phyloP scores from a whole-genome alignment of 2,797 vertebrate genomes.

The Microctenopoma steveboyesi region DNA sequence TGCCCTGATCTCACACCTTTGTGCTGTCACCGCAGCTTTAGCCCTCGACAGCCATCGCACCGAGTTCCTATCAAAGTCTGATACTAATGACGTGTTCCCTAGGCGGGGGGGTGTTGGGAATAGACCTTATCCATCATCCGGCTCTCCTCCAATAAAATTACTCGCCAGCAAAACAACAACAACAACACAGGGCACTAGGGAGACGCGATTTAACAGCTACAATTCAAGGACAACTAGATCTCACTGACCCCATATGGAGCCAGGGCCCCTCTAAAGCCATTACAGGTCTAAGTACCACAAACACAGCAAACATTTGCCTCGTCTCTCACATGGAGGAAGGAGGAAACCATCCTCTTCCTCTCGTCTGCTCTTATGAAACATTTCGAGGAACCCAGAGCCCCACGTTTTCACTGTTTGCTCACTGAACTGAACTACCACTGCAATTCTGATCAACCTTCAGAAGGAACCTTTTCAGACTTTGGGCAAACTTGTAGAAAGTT shows the following conservation, averaged over 20 bases:
- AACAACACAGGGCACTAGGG: conserved; percentile 40
- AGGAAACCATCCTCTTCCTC: conserved; percentile 7
- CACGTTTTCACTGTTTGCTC: background rate
- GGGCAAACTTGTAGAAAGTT: conserved; percentile 3
- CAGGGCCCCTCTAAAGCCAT: conserved; percentile 15
- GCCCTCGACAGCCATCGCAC: conserved; percentile 72
- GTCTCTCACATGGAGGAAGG: background rate
- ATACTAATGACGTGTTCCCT: conserved; percentile 65
- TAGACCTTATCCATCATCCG: conserved; percentile 73
- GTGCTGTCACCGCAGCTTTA: conserved; percentile 38
- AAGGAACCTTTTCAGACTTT: conserved; percentile 19
- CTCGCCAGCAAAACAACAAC: conserved; percentile 33
- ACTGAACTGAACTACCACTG: conserved; percentile 2
- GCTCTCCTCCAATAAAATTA: conserved; percentile 55
- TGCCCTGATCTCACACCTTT: conserved; percentile 40
- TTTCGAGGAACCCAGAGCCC: conserved; percentile 3
- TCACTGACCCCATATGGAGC: conserved; percentile 21
- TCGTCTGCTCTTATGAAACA: conserved; percentile 17
- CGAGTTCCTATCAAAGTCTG: conserved; percentile 72
- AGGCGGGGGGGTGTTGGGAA: conserved; percentile 63
- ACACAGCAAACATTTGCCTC: background rate
- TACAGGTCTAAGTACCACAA: conserved; percentile 18
- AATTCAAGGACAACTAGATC: conserved; percentile 53
- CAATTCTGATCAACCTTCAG: conserved; percentile 16
- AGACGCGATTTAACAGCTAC: conserved; percentile 51